Conservation (phyloP, 2,113 vertebrate genomes). For the Eurypyga helias region DNA sequence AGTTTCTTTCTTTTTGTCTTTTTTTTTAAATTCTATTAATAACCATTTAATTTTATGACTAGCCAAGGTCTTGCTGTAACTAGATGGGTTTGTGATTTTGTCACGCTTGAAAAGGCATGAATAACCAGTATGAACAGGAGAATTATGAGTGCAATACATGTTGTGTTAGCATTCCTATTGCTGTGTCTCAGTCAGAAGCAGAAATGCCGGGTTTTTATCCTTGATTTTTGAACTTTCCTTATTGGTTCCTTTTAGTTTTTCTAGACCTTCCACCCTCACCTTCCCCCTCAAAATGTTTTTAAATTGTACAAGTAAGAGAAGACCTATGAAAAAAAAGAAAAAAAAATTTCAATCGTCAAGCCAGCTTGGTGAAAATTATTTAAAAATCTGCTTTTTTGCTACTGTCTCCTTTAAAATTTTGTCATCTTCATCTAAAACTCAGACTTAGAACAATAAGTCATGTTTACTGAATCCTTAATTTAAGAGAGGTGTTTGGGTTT, state of each 20-base stretch:
- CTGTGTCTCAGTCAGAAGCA: background rate
- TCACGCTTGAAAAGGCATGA: background rate
- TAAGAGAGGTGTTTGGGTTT: rapidly evolving
- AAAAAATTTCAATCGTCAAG: background rate
- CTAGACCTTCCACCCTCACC: background rate
- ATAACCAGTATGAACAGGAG: background rate
- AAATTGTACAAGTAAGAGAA: background rate
- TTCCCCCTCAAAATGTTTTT: background rate
- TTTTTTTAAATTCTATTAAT: background rate
- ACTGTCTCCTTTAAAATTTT: background rate
- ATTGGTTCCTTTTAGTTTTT: background rate
- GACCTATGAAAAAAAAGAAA: no score
- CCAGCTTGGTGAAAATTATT: background rate
- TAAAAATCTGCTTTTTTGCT: background rate
- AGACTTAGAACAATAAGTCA: background rate
- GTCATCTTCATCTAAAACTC: background rate
- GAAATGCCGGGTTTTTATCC: background rate
- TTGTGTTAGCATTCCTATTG: background rate
- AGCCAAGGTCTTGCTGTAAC: background rate
- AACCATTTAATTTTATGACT: background rate
- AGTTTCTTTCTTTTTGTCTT: background rate
- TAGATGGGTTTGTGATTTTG: background rate
- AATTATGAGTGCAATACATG: background rate
- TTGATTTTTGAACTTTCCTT: background rate
- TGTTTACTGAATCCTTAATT: background rate